These are phyloP conservation scores for Diplolepis rosae DNA, from an alignment of 2,888 invertebrate species.

Conservation along the genomic window DNA sequence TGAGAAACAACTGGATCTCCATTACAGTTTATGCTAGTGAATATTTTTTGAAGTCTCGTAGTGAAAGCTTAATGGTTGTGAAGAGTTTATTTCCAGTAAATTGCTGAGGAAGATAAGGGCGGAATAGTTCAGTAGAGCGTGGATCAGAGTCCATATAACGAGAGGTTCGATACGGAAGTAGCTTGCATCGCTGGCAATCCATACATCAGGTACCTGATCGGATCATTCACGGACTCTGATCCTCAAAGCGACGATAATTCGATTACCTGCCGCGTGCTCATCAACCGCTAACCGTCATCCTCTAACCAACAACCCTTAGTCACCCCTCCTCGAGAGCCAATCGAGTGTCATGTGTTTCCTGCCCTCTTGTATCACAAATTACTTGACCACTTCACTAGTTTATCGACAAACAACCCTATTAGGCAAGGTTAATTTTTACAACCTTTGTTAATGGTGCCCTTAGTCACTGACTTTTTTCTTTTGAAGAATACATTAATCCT, in stretches of 20 bases:
- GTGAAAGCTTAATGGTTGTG: background rate
- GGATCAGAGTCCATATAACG: constrained; percentile 44
- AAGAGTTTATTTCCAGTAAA: constrained; percentile 19
- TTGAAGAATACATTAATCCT: too few species aligned
- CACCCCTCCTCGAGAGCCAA: constrained; percentile 43
- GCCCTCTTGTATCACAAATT: constrained; percentile 23
- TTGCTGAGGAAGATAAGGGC: constrained; percentile 26
- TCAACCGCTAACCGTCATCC: constrained; percentile 67
- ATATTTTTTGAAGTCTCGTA: background rate
- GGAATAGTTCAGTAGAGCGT: constrained; percentile 28
- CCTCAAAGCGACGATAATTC: constrained; percentile 74
- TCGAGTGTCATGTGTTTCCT: constrained; percentile 43
- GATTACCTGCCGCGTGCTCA: constrained; percentile 70
- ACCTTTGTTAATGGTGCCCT: background rate
- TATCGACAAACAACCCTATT: constrained; percentile 4
- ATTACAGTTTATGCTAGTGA: too few species aligned
- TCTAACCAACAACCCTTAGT: constrained; percentile 55
- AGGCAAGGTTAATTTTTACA: background rate
- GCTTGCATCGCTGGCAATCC: constrained; percentile 70
- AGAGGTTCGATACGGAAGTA: constrained; percentile 62
- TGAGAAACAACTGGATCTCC: too few species aligned
- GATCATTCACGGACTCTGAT: constrained; percentile 72
- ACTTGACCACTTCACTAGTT: constrained; percentile 13
- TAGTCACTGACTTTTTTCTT: background rate
- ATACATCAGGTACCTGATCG: constrained; percentile 71